Conservation (phyloP, 2,797 vertebrate genomes). For the Alauda arvensis region DNA sequence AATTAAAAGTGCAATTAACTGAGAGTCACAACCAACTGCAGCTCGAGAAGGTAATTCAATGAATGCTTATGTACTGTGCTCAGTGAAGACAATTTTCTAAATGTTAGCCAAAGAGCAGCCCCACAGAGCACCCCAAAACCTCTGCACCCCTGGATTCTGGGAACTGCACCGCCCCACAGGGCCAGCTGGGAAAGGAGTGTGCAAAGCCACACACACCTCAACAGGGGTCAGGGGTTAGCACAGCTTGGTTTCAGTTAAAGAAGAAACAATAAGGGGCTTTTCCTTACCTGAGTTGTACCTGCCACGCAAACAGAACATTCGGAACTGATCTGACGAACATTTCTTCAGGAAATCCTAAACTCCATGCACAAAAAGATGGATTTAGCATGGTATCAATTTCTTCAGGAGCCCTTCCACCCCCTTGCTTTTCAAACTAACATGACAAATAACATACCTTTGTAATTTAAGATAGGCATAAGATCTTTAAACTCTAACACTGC, state of each 20-base stretch:
- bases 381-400: background rate
- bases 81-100: background rate
- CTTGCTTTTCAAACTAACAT: background rate
- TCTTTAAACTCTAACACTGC: background rate
- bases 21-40: background rate
- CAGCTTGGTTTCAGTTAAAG: too few species aligned
- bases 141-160: accelerated
- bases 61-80: background rate
- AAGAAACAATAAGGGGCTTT: too few species aligned
- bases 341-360: conserved; percentile 86
- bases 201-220: accelerated
- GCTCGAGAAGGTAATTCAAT: background rate
- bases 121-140: background rate
- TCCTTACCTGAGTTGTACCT: conserved; percentile 89
- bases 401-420: background rate
- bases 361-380: background rate
- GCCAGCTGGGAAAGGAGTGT: accelerated
- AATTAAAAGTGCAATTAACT: conserved; percentile 1
- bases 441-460: background rate
- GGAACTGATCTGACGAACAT: conserved; percentile 84
- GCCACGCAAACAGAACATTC: conserved; percentile 88
- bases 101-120: background rate
- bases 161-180: background rate
- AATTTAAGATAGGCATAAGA: background rate
- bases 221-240: background rate